Evolutionary conservation across 1,140 invertebrate species (phyloP).

Genomic region (Drosophila quadrilineata): DNA sequence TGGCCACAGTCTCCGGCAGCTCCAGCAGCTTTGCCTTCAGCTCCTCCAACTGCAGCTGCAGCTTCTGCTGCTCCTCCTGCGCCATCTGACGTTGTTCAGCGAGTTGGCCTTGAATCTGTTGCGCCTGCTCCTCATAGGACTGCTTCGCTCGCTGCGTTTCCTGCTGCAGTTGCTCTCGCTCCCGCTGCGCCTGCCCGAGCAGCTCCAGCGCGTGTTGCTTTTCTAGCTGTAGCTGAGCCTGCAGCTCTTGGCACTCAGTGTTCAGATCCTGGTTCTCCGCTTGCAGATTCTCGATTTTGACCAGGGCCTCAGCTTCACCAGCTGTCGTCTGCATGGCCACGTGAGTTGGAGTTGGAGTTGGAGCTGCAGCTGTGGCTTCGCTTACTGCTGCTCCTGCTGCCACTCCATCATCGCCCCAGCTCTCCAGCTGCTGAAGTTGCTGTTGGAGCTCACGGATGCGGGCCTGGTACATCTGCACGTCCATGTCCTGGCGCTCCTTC

Average conservation of each 20-base stretch:
- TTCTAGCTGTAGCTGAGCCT: constrained; percentile 30
- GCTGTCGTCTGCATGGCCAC: background rate
- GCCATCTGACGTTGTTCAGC: constrained; percentile 82
- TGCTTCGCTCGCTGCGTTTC: constrained; percentile 82
- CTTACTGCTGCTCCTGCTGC: constrained; percentile 82
- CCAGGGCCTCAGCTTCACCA: background rate
- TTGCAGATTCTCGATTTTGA: constrained; percentile 44
- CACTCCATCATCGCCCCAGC: constrained; percentile 84
- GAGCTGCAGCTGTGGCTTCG: constrained; percentile 80
- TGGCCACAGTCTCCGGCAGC: background rate
- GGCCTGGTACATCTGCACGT: constrained; percentile 86
- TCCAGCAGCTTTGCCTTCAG: constrained; percentile 13
- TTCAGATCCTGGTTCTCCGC: constrained; percentile 83
- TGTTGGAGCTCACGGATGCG: constrained; percentile 86
- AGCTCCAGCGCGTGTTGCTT: constrained; percentile 22
- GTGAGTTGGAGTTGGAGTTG: background rate
- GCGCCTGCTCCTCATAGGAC: constrained; percentile 81
- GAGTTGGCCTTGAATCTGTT: constrained; percentile 86
- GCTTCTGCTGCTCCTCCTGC: constrained; percentile 26
- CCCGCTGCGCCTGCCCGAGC: constrained; percentile 9
- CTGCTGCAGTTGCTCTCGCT: constrained; percentile 24
- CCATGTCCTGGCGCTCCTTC: constrained; percentile 90
- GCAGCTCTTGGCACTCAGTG: constrained; percentile 82
- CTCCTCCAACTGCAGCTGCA: constrained; percentile 18
- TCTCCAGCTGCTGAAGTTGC: constrained; percentile 84